Percentiles rank a stretch among this genome's conserved stretches.
Conservation (phyloP, 2,113 vertebrate genomes). For the Haemorhous mexicanus region DNA sequence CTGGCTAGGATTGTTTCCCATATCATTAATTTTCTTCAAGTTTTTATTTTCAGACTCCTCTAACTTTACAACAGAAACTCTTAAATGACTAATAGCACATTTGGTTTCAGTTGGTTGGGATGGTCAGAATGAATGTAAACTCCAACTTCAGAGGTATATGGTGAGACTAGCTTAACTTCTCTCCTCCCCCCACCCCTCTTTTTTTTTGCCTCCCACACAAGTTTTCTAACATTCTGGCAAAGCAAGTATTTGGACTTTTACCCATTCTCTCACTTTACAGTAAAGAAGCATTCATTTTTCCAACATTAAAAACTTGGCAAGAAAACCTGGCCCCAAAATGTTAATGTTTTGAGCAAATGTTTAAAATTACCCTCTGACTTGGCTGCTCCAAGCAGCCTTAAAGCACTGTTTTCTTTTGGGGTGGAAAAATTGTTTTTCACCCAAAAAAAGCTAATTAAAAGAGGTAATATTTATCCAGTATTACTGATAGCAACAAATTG, state of each 20-base stretch:
- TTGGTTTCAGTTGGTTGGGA: conserved; percentile 21
- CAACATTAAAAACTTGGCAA: conserved; percentile 33
- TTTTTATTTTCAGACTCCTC: conserved; percentile 36
- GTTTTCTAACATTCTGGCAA: conserved; percentile 43
- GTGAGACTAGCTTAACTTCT: background rate
- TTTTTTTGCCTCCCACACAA: conserved; percentile 11
- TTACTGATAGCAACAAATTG: background rate
- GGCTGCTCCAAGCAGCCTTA: background rate
- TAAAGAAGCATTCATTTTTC: conserved; percentile 51
- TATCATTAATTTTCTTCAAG: conserved; percentile 26
- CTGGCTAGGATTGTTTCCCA: conserved; percentile 15
- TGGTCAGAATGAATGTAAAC: background rate
- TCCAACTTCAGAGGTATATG: background rate
- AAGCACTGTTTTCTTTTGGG: background rate
- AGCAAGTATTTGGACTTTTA: conserved; percentile 35
- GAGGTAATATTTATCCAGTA: background rate
- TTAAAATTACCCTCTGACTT: conserved; percentile 39
- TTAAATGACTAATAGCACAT: conserved; percentile 8
- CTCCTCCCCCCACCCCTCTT: accelerated
- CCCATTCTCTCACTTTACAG: conserved; percentile 55
- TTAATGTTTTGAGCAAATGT: conserved; percentile 61
- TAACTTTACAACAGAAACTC: conserved; percentile 36
- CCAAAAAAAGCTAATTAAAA: background rate
- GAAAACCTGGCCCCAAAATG: background rate
- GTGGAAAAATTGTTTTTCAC: background rate